These are phyloP conservation scores for Loxodonta africana DNA, from an alignment of 2,113 vertebrate genomes.

Conservation along the genomic window DNA sequence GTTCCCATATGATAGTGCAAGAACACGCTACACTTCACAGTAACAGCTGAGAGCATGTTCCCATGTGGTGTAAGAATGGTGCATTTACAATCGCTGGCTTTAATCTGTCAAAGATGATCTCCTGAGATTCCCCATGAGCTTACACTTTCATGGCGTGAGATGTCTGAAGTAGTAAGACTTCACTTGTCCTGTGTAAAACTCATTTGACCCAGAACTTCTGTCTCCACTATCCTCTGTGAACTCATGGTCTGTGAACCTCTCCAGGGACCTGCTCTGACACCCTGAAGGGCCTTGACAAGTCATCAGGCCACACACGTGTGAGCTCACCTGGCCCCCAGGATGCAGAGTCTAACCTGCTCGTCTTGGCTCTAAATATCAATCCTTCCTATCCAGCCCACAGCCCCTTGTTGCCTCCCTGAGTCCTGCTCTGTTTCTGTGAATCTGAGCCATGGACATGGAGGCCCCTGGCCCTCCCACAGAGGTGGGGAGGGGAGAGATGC, in stretches of 20 bases:
- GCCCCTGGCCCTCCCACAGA: not conserved
- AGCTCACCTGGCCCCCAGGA: not conserved
- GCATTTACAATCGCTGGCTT: too few species aligned
- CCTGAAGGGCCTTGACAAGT: not conserved
- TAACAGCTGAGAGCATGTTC: too few species aligned
- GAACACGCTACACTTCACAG: too few species aligned
- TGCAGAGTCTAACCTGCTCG: too few species aligned
- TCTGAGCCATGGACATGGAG: not conserved
- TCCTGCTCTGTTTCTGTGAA: not conserved
- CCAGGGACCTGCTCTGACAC: not conserved
- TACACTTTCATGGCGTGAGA: too few species aligned
- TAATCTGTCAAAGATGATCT: too few species aligned
- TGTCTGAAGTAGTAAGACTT: too few species aligned
- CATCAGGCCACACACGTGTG: not conserved
- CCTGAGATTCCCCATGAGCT: too few species aligned
- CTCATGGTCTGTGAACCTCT: not conserved
- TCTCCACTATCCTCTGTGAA: not conserved
- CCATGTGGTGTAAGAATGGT: too few species aligned
- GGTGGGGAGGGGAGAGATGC: not conserved
- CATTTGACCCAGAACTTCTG: too few species aligned
- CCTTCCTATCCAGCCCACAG: not conserved
- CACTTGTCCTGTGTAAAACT: too few species aligned
- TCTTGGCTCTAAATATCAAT: not conserved
- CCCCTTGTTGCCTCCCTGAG: not conserved
- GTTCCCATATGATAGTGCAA: not conserved